Base-by-base conservation (phyloP, 2,888 invertebrate species). In the Drosophila testacea region DNA sequence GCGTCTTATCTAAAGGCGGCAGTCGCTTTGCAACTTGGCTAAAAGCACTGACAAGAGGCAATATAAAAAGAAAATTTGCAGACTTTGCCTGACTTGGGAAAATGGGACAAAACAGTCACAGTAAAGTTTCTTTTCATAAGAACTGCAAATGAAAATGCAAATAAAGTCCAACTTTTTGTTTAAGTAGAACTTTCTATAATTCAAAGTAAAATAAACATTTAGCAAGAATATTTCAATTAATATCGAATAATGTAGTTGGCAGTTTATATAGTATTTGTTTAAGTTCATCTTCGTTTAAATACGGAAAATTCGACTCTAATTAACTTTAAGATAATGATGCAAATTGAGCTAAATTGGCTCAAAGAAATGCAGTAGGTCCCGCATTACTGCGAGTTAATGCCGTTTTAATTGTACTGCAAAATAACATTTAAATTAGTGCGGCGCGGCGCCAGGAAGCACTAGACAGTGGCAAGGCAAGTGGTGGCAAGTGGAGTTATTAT, bases 371-470 rank as follows among this genome's bases (percentile, higher is more conserved):
- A 69, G 55, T 39, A n/a, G 34, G 54, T 52, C 47, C 65, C 36
- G 46, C 46, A 41, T 50, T 46, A 48, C 38, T 69, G 67, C 60
- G 62, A 57, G 77, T 79, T 83, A 86, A 86, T 83, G 73, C 70
- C 77, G 55, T 79, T 83, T 86, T 83, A 83, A 83, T 83, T 86
- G 86, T 73, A 71, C 79, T 69, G 81, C 63, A 72, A 75, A 81
- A 81, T 72, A 83, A 83, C 83, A 86, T 83, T 83, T 79, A 83
- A 86, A 86, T 83, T 79, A 81, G 81, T 73, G 69, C 75, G 77
- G 77, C 77, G 69, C 75, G 77, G 74, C 77, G 84, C 73, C 79
- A 76, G 66, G 64, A 72, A 63, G 65, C 60, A 32, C 48, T 48
- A 68, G 73, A 77, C 73, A 51, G 54, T 34, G 60, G 41, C 46